Base-by-base conservation (phyloP, 2,888 invertebrate species). In the Alviniconcha strummeri region DNA sequence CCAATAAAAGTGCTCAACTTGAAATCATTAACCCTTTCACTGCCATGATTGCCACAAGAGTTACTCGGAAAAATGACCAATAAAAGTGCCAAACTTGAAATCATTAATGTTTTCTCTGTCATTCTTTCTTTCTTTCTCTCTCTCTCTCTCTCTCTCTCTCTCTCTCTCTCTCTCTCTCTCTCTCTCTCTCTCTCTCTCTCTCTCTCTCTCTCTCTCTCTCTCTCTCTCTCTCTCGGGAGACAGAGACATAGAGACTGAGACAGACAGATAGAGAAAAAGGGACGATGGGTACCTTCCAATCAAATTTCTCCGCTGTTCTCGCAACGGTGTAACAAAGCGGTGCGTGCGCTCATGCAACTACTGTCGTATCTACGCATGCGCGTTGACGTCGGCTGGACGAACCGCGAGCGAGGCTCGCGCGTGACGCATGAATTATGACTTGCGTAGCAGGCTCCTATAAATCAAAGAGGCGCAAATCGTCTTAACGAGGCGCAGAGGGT, bases 381-480 rank as follows among this genome's bases (percentile, higher is more conserved):
- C 57, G 57, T 7, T 76, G 76, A 76, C 57, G 76, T 76, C 17
- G 57, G 76, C n/a, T 55, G 57, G 76, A 56, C 17, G 56, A 55
- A 76, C 60, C 60, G 60, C 8, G 60, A 60, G 57, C 56, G 55
- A 76, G n/a, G 56, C n/a, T 55, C 4, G 76, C 76, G 76, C 76
- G 76, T 76, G 76, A 76, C 56, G 76, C 55, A 57, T 76, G 75
- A 75, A 75, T 75, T 75, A 75, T 75, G 75, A 75, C 55, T 75
- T 13, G 75, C 75, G 54, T 55, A 56, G 56, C 15, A 36, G 36
- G 36, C 19, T 57, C n/a, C 76, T 56, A 56, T 76, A 76, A 76
- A 76, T 76, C 76, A 76, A 54, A 19, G 76, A 0, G 15, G 8
- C 9, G 76, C 76, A 57, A 76, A 76, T 76, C 76, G 76, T 76